Conservation (phyloP, 1,140 invertebrate species). For the Hycleus cichorii region DNA sequence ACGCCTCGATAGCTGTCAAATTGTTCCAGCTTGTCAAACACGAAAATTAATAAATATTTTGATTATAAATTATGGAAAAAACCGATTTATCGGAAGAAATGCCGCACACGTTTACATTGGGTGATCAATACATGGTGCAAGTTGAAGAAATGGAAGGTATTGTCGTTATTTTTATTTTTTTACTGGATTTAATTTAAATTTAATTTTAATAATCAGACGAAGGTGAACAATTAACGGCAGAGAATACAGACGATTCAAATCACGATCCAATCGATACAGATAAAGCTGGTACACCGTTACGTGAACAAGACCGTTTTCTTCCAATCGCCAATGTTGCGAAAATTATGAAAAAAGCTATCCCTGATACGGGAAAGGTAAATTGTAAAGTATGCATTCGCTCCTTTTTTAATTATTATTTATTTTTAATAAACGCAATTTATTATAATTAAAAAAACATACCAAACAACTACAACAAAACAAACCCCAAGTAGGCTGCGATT, state of each 20-base stretch:
- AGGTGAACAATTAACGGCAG: constrained; percentile 42
- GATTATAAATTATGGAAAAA: constrained; percentile 10
- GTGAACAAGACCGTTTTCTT: constrained; percentile 91
- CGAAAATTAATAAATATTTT: too few relatives aligned
- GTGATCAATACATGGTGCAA: constrained; percentile 32
- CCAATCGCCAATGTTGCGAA: constrained; percentile 98
- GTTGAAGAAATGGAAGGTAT: constrained; percentile 34
- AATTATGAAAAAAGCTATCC: constrained; percentile 98
- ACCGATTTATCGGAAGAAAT: constrained; percentile 16
- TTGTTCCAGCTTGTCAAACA: too few relatives aligned
- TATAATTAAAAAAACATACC: not conserved
- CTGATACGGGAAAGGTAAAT: constrained; percentile 85
- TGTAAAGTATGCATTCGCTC: constrained; percentile 28
- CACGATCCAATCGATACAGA: constrained; percentile 48
- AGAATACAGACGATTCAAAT: constrained; percentile 69
- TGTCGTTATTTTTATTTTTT: not conserved
- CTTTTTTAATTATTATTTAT: not conserved
- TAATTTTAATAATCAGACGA: constrained; percentile 22
- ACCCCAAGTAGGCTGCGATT: too few relatives aligned
- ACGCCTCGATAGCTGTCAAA: too few relatives aligned
- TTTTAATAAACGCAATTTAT: not conserved
- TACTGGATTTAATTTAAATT: not conserved
- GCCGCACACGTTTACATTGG: constrained; percentile 24
- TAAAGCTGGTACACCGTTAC: constrained; percentile 48
- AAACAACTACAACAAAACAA: too few relatives aligned